phyloP scores from a whole-genome alignment of 2,113 vertebrate species.

The Atrichornis clamosus region DNA sequence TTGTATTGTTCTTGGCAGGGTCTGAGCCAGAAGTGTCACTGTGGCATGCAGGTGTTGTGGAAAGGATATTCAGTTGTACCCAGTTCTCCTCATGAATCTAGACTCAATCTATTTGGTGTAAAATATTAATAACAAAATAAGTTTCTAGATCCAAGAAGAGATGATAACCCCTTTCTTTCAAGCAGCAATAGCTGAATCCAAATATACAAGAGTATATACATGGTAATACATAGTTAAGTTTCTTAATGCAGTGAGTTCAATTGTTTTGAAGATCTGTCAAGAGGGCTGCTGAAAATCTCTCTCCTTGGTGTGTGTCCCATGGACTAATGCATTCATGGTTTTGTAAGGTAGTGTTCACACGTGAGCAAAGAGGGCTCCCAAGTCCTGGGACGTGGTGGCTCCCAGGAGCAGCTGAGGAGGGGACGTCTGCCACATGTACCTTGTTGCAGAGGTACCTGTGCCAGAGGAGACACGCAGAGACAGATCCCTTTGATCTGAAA shows the following conservation, averaged over 20 bases:
- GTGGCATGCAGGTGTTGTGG: background rate
- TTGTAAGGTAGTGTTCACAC: background rate
- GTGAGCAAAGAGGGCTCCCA: background rate
- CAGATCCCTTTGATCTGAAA: background rate
- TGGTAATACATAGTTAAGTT: background rate
- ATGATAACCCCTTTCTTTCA: background rate
- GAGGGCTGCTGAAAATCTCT: background rate
- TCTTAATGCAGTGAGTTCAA: background rate
- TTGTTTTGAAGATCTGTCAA: background rate
- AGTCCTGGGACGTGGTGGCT: background rate
- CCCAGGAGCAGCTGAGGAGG: background rate
- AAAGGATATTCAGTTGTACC: background rate
- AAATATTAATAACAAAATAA: background rate
- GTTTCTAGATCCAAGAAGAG: background rate
- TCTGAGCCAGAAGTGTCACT: background rate
- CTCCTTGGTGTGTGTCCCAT: background rate
- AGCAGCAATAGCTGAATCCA: background rate
- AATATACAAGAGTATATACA: background rate
- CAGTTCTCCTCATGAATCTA: background rate
- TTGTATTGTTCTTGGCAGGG: background rate
- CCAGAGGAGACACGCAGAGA: background rate
- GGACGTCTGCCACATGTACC: fast-evolving
- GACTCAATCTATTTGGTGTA: background rate
- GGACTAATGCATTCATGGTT: background rate
- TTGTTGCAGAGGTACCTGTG: background rate